A percentile compares a stretch with the other conserved stretches of the same genome.
Evolutionary conservation across 2,797 vertebrate genomes (phyloP).

Genomic region (Mastacembelus armatus): DNA sequence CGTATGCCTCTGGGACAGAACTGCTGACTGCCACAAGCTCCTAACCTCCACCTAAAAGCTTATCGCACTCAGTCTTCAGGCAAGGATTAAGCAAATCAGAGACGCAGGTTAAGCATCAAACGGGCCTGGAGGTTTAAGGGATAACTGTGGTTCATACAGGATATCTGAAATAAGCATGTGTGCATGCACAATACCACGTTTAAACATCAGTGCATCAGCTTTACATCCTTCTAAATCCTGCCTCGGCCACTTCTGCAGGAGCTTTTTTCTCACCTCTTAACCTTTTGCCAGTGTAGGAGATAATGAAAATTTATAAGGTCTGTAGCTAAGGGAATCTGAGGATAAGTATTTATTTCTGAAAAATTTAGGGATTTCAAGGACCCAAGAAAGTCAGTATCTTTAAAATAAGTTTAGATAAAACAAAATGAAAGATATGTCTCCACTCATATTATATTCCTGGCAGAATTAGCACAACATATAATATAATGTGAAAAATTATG

Average conservation of each 20-base stretch:
- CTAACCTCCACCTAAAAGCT: constrained; percentile 56
- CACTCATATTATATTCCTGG: too few relatives aligned
- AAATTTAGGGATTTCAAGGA: neutral
- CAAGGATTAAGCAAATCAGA: constrained; percentile 69
- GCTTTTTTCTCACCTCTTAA: neutral
- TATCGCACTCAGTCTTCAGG: constrained; percentile 54
- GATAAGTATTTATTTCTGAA: neutral
- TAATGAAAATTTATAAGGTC: neutral
- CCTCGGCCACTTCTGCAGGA: too few relatives aligned
- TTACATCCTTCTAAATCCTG: neutral
- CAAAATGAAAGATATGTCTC: too few relatives aligned
- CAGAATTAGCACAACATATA: neutral
- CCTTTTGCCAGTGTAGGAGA: neutral
- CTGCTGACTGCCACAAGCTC: constrained; percentile 65
- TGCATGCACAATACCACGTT: constrained; percentile 10
- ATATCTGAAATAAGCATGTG: constrained; percentile 9
- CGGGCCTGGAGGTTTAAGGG: constrained; percentile 27
- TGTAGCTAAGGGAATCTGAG: neutral
- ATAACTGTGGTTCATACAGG: constrained; percentile 4
- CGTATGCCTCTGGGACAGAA: constrained; percentile 46
- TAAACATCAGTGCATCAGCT: neutral
- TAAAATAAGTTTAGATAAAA: too few relatives aligned
- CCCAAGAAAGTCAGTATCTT: neutral
- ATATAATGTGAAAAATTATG: neutral
- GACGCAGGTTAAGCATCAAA: constrained; percentile 53